Evolutionary conservation across 2,113 vertebrate genomes (phyloP), one percentile per base, ranked within the genome.

Genomic region (Gobiocypris rarus): DNA sequence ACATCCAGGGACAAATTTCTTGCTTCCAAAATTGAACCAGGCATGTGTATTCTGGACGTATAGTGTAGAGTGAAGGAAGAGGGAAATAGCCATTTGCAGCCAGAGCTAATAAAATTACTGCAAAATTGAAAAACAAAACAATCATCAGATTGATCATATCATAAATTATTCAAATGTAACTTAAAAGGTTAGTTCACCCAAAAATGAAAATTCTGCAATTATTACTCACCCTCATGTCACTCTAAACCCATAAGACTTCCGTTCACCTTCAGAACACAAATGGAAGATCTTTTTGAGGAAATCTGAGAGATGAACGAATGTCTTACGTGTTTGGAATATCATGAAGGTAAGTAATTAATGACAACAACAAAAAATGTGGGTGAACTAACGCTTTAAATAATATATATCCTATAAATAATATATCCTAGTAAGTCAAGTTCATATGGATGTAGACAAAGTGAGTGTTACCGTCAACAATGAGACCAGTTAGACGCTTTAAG

Each of bases 51-150:
- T 86, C 69, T 74, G 86, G 88, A 85, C 75, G 83, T 83, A 76
- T 56, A 48, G 58, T 26, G 69, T 67, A 74, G 74, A 70, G 75
- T 87, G 82, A 75, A 48, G 58, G 83, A 71, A 69, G 67, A 83
- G 75, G 81, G 75, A 56, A 61, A 28, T 83, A 86, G 58, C 85
- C 86, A 67, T 70, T 81, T 87, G 86, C 61, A 1, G 83, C 84
- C 85, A 89, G 86, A 88, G 87, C 88, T 84, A 90, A 17, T 50
- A 84, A 82, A 73, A 90, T 94, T 90, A 94, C 94, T 94, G 92
- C 77, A 90, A 86, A 91, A 90, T 58, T 28, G 43, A 89, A 86
- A 89, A 17, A 73, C 85, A 83, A 87, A 14, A 70, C 79, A 75
- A 69, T 34, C 48, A 70, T 87, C 59, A 87, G 78, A 84, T 77